Base-by-base conservation (phyloP, 2,797 vertebrate genomes). In the Acipenser oxyrinchus region DNA sequence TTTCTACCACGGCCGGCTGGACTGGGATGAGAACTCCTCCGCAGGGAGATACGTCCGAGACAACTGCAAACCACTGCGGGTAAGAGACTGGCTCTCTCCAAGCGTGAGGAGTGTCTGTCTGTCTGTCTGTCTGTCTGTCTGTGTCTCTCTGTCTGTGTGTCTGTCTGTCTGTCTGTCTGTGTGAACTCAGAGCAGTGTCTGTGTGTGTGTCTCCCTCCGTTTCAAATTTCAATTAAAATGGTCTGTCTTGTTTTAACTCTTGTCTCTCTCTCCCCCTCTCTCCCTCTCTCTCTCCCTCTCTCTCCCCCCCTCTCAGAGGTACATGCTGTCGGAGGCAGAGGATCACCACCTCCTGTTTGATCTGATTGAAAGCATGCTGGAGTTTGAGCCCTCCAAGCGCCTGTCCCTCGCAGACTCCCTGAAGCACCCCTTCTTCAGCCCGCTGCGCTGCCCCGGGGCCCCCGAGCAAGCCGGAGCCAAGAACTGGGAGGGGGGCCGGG, bases 261-360 rank as follows among this genome's bases (percentile, higher is more conserved):
- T n/a, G n/a, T 1, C 1, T 1, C n/a, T 18, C 15, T 18, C 15
- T 18, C 15, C 1, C 15, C 1, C 15, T 1, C 15, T 1, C n/a
- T n/a, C n/a, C n/a, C n/a, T n/a, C 1, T 1, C 15, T 18, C 15
- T 18, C 15, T 18, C 15, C 1, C 15, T 18, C 15, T 18, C 15
- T 18, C 15, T 18, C 15, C 72, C 15, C 15, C 15, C 15, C 15
- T 66, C 73, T 6, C 85, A 97, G 95, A 85, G 89, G 1, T 94
- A 94, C 82, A 75, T 95, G 81, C 79, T 87, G 51, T 89, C 88
- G 0, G 91, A 95, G 53, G 84, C 87, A 0, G 85, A 84, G 51
- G 95, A 97, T 49, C 95, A 97, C 74, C 92, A 93, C 76, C 90
- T 89, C 72, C 85, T 98, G 6, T 94, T 98, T 13, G 85, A 94